Conservation (phyloP, 2,113 vertebrate species). For the Mirounga angustirostris region DNA sequence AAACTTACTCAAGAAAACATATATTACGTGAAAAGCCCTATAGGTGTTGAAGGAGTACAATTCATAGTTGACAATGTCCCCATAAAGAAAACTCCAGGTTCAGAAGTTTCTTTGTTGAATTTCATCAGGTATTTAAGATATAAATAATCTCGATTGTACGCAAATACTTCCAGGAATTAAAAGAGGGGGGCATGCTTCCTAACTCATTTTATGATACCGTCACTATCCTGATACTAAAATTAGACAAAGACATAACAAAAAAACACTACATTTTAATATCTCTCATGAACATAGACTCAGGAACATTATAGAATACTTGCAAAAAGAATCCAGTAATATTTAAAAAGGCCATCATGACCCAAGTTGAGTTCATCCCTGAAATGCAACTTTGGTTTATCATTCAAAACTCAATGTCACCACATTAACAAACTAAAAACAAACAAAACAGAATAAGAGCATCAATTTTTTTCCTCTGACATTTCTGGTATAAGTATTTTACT, state of each 20-base stretch:
- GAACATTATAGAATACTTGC: neutral
- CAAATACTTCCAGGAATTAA: neutral
- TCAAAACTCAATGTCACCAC: neutral
- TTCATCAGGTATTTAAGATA: neutral
- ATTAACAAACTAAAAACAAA: neutral
- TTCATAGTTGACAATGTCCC: neutral
- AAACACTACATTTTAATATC: neutral
- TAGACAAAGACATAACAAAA: neutral
- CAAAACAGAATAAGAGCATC: neutral
- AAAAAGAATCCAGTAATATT: neutral
- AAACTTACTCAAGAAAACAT: neutral
- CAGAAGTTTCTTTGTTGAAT: neutral
- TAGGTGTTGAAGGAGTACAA: neutral
- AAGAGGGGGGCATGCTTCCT: neutral
- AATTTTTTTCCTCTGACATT: neutral
- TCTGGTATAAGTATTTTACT: neutral
- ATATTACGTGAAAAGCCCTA: neutral
- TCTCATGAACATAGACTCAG: neutral
- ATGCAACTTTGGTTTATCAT: neutral
- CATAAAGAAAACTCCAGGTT: neutral
- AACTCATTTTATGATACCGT: neutral
- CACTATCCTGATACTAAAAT: neutral
- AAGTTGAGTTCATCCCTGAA: neutral
- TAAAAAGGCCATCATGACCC: neutral
- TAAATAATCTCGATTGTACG: neutral